Conservation (phyloP, 2,113 vertebrate genomes). For the Spizaetus ornatus region DNA sequence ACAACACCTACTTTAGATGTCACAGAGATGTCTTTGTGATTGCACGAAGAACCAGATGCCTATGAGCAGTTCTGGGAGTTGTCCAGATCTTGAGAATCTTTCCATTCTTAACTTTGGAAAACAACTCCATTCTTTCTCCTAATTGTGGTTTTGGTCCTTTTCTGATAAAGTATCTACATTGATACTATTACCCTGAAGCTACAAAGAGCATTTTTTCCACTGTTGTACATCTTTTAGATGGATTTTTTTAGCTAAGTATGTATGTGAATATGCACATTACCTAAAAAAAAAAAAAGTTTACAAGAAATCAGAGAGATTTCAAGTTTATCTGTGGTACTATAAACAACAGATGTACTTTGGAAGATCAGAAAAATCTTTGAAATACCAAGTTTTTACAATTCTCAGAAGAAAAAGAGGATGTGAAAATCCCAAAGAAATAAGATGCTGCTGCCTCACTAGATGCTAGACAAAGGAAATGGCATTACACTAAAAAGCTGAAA, state of each 20-base stretch:
- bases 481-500: not conserved
- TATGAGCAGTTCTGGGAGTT: not conserved
- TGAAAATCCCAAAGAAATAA: not conserved
- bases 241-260: not conserved
- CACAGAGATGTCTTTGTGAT: not conserved
- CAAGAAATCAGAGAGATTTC: not conserved
- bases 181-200: not conserved
- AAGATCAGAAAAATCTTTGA: slow-evolving; percentile 20
- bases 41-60: not conserved
- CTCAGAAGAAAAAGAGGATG: not conserved
- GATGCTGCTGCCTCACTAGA: not conserved
- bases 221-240: not conserved
- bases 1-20: not conserved
- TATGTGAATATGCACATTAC: not conserved
- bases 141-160: not conserved
- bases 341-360: not conserved
- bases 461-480: not conserved
- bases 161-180: not conserved
- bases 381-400: not conserved
- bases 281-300: not conserved
- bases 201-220: not conserved
- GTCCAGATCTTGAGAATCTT: not conserved
- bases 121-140: not conserved
- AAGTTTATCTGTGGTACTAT: not conserved
- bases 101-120: not conserved